Evolutionary conservation across 2,888 invertebrate genomes (phyloP).

Genomic region (Parnassius glacialis): DNA sequence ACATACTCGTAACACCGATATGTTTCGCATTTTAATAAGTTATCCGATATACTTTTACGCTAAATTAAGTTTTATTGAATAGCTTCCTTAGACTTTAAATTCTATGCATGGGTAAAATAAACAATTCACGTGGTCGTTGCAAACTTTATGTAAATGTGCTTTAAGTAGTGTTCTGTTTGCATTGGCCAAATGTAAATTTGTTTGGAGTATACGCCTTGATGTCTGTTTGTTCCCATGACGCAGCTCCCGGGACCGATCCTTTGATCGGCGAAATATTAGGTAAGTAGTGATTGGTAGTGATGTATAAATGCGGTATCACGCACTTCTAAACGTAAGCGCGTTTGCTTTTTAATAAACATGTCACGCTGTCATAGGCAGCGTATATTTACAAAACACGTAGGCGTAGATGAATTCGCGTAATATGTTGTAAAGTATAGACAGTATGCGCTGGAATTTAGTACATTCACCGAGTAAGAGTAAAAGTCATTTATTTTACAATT

Average conservation of each 20-base stretch:
- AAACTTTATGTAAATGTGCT: conserved; percentile 7
- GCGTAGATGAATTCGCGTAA: conserved; percentile 5
- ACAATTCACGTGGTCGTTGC: conserved; percentile 3
- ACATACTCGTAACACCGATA: conserved; percentile 17
- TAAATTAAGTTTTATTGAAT: conserved; percentile 8
- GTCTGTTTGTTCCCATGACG: conserved; percentile 19
- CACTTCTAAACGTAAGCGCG: conserved; percentile 1
- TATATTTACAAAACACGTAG: conserved; percentile 24
- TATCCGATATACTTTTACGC: not conserved
- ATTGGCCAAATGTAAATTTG: conserved; percentile 1
- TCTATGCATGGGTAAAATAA: not conserved
- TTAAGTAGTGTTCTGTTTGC: conserved; percentile 16
- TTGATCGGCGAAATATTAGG: not conserved
- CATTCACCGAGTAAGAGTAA: conserved; percentile 2
- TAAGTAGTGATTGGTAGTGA: not conserved
- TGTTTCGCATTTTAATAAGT: conserved; percentile 22
- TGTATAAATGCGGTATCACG: not conserved
- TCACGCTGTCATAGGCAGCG: conserved; percentile 17
- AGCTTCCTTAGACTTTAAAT: conserved; percentile 8
- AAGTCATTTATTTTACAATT: no score
- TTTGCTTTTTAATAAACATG: conserved; percentile 7
- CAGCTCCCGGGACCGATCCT: not conserved
- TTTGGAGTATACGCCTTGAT: conserved; percentile 5
- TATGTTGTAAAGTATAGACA: conserved; percentile 16
- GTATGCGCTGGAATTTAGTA: conserved; percentile 11